phyloP scores from a whole-genome alignment of 2,797 vertebrate species.

The Diglossa cyanea region DNA sequence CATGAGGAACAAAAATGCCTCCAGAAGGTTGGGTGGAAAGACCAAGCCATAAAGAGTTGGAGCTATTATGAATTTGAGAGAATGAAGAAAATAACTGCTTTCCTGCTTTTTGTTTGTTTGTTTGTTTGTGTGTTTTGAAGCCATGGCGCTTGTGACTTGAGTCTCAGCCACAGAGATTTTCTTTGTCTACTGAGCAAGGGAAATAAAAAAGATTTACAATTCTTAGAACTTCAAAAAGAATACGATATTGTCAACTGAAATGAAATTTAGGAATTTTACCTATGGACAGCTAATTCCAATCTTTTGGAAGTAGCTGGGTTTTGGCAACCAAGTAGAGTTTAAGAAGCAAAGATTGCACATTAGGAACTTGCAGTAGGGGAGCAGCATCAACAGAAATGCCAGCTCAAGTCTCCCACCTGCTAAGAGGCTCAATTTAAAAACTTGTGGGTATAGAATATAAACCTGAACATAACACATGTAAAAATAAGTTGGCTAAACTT shows the following conservation, averaged over 20 bases:
- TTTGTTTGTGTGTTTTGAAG: neutral
- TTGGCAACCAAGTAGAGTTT: neutral
- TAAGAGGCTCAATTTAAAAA: neutral
- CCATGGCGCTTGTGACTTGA: neutral
- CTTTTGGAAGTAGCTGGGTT: neutral
- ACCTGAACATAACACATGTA: neutral
- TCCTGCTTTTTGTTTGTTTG: neutral
- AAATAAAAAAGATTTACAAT: neutral
- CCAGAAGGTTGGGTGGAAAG: neutral
- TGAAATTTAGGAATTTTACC: neutral
- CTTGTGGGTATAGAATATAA: neutral
- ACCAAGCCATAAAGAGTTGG: neutral
- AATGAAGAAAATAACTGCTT: neutral
- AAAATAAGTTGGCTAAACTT: neutral
- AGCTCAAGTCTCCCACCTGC: neutral
- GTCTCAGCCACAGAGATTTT: neutral
- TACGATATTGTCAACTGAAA: neutral
- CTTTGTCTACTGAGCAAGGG: neutral
- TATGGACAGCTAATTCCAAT: neutral
- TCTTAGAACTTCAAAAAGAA: neutral
- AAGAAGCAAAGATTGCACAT: neutral
- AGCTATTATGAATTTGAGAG: neutral
- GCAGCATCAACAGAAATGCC: neutral
- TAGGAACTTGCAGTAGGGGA: neutral
- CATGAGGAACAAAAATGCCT: neutral